These are phyloP conservation scores for Arctopsyche grandis DNA, from an alignment of 1,140 invertebrate genomes.

Conservation along the genomic window DNA sequence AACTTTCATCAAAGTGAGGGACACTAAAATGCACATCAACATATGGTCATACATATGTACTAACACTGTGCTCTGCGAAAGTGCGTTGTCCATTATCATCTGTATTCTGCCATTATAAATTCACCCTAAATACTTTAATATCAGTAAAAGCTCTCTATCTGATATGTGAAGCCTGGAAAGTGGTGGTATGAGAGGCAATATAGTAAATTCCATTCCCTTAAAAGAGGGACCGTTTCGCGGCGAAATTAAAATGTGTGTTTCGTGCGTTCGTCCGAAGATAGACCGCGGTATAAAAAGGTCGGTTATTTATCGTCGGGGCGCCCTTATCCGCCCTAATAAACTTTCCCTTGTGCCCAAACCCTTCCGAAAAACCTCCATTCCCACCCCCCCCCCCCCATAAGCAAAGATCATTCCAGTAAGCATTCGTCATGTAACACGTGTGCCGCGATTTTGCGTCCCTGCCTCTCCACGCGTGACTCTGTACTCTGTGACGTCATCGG, in stretches of 20 bases:
- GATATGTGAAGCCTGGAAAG: neutral
- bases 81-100: too few species aligned
- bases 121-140: neutral
- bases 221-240: slow-evolving; percentile 16
- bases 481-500: slow-evolving; percentile 17
- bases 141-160: neutral
- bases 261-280: slow-evolving; percentile 28
- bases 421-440: slow-evolving; percentile 35
- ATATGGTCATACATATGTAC: too few species aligned
- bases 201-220: slow-evolving; percentile 16
- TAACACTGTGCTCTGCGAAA: too few species aligned
- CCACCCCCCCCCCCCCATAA: neutral
- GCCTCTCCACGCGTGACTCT: neutral
- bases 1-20: too few species aligned
- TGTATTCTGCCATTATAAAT: too few species aligned
- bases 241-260: slow-evolving; percentile 41
- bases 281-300: slow-evolving; percentile 36
- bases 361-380: neutral
- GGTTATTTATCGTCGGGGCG: slow-evolving; percentile 33
- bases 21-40: too few species aligned
- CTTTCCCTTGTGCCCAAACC: slow-evolving; percentile 27
- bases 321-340: slow-evolving; percentile 37
- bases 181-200: neutral
- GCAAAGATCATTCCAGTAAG: slow-evolving; percentile 7
- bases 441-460: slow-evolving; percentile 5